phyloP scores from a whole-genome alignment of 2,888 invertebrate species.

The Atherix ibis region DNA sequence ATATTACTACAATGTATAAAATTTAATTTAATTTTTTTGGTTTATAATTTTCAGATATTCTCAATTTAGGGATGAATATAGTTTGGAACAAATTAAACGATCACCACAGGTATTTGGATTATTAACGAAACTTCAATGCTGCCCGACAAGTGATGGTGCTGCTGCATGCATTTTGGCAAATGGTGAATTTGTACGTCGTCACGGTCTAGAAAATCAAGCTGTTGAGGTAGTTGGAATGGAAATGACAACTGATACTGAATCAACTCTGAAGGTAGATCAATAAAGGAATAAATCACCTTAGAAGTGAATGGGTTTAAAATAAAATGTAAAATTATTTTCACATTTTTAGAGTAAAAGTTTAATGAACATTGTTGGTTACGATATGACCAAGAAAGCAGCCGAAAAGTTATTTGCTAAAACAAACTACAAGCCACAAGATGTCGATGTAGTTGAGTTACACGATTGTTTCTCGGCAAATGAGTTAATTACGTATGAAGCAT shows the following conservation, averaged over 20 bases:
- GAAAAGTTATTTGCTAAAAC: conserved; percentile 59
- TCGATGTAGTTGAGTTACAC: conserved; percentile 90
- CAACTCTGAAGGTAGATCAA: conserved; percentile 69
- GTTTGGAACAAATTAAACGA: conserved; percentile 74
- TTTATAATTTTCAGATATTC: conserved; percentile 46
- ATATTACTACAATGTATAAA: not conserved
- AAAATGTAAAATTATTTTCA: no score
- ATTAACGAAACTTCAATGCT: conserved; percentile 91
- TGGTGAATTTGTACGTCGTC: conserved; percentile 73
- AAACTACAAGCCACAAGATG: conserved; percentile 58
- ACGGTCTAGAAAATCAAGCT: conserved; percentile 70
- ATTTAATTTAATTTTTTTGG: not conserved
- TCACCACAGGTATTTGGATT: conserved; percentile 83
- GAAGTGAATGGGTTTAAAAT: not conserved
- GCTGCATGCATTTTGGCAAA: conserved; percentile 85
- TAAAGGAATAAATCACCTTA: no score
- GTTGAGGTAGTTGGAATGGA: conserved; percentile 95
- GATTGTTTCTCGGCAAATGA: conserved; percentile 98
- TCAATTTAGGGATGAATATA: conserved; percentile 85
- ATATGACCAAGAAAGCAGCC: conserved; percentile 80
- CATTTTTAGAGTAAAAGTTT: conserved; percentile 22
- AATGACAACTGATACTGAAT: conserved; percentile 84
- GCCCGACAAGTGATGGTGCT: conserved; percentile 97
- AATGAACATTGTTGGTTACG: conserved; percentile 57
- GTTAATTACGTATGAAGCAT: conserved; percentile 90